Percentiles rank a stretch among this genome's conserved stretches.
phyloP scores from a whole-genome alignment of 2,113 vertebrate genomes.

The Solenodon paradoxus region DNA sequence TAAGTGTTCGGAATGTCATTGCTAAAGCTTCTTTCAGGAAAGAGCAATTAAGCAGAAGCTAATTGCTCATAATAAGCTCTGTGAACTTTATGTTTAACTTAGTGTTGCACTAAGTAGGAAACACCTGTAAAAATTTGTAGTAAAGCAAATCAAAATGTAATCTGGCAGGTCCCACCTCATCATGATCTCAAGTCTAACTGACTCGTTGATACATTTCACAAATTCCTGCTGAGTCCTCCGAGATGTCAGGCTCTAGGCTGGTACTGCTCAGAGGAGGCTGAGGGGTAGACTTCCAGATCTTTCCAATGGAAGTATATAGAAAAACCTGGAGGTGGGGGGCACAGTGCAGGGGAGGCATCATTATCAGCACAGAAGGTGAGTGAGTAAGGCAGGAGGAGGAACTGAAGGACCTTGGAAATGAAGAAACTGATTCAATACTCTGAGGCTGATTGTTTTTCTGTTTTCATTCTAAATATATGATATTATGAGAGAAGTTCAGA shows the following conservation, averaged over 20 bases:
- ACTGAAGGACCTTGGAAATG: not conserved
- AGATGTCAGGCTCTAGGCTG: not conserved
- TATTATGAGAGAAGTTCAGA: not conserved
- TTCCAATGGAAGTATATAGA: not conserved
- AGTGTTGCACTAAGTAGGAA: not conserved
- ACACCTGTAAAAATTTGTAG: not conserved
- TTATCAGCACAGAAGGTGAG: not conserved
- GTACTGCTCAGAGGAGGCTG: not conserved
- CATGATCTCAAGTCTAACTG: not conserved
- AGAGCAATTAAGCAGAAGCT: constrained; percentile 20
- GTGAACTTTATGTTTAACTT: not conserved
- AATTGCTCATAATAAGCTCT: not conserved
- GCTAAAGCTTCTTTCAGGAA: not conserved
- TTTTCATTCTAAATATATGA: not conserved
- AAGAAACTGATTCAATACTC: not conserved
- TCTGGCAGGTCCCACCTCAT: not conserved
- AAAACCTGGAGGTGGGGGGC: not conserved
- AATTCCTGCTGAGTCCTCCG: not conserved
- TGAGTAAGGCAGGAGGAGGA: not conserved
- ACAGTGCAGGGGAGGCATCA: not conserved
- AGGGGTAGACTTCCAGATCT: not conserved
- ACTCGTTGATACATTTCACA: not conserved
- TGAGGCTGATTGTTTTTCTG: not conserved
- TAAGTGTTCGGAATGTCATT: not conserved
- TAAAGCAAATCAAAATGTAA: not conserved